Base-by-base conservation (phyloP, 2,888 invertebrate genomes). In the Ichneumoninae sp. region DNA sequence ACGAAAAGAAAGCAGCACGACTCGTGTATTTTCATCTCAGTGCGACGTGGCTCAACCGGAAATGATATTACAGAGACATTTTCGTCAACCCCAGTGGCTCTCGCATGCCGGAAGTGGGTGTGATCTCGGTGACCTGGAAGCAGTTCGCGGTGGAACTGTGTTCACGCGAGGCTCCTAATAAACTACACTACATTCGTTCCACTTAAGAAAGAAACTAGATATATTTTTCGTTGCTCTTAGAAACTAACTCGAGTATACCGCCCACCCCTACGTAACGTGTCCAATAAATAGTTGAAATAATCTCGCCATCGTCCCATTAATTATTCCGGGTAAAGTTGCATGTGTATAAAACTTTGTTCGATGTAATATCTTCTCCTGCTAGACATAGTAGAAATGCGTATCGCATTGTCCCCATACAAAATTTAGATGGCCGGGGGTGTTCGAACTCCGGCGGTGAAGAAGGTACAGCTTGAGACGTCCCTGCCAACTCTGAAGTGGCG, bases 21-120 rank as follows among this genome's bases (percentile, higher is more conserved):
- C 26, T 60, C 80, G 69, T 71, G 85, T 83, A 83, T 89, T 90
- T 89, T 90, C 88, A 90, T 90, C 87, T 86, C 83, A 84, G 79
- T 60, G 30, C 72, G 84, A 84, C 84, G 71, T 54, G 79, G 83
- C 84, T 87, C 76, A 85, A 86, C 80, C 80, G 84, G 88, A 88
- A 88, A 88, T 88, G 88, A 88, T 88, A 90, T 82, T 80, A 65
- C 71, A 76, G 72, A 81, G 78, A 82, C 74, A 86, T 85, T 86
- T 85, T 83, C 83, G 71, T 81, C 77, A 65, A 65, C 50, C 40
- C 40, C 74, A 69, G 57, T 77, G 68, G 77, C 62, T 65, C 68
- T 26, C 65, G 75, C 69, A 68, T 80, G 70, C 69, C 60, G 82
- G 65, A 77, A 85, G 83, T 82, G 78, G 80, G 69, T 70, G 54